Conservation (phyloP, 2,113 vertebrate species). For the Pipa parva region DNA sequence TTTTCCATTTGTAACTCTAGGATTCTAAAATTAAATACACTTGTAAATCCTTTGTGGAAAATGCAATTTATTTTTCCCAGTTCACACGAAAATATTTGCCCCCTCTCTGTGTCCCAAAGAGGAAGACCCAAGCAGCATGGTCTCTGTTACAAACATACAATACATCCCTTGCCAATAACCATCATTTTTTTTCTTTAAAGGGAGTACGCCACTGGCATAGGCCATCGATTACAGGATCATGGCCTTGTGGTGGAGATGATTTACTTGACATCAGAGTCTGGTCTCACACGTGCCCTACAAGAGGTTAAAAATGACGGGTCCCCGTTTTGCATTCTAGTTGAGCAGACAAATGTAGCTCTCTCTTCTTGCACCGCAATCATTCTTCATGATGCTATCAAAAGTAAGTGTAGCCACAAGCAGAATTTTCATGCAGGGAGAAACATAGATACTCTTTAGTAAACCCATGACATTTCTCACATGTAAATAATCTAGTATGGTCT, state of each 20-base stretch:
- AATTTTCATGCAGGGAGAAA: conserved; percentile 27
- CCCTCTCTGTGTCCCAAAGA: background rate
- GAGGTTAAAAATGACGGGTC: conserved; percentile 70
- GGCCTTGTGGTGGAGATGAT: conserved; percentile 73
- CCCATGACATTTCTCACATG: background rate
- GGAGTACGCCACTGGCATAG: conserved; percentile 69
- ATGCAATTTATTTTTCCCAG: background rate
- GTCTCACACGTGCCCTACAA: conserved; percentile 65
- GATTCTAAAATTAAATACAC: too few species aligned
- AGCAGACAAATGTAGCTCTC: conserved; percentile 66
- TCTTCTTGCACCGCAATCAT: conserved; percentile 71
- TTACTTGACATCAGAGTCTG: conserved; percentile 63
- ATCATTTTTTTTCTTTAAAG: conserved; percentile 64
- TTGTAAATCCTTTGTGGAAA: background rate
- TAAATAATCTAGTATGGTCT: background rate
- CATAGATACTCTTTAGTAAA: conserved; percentile 13
- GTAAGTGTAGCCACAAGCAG: conserved; percentile 59
- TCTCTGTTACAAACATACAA: conserved; percentile 1
- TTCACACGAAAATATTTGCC: background rate
- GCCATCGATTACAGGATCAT: conserved; percentile 67
- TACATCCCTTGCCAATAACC: conserved; percentile 39
- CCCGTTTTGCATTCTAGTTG: conserved; percentile 75
- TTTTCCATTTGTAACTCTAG: too few species aligned
- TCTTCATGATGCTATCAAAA: conserved; percentile 76
- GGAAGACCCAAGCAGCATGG: background rate